phyloP scores from a whole-genome alignment of 2,113 vertebrate genomes.

The Psammodynastes pulverulentus region DNA sequence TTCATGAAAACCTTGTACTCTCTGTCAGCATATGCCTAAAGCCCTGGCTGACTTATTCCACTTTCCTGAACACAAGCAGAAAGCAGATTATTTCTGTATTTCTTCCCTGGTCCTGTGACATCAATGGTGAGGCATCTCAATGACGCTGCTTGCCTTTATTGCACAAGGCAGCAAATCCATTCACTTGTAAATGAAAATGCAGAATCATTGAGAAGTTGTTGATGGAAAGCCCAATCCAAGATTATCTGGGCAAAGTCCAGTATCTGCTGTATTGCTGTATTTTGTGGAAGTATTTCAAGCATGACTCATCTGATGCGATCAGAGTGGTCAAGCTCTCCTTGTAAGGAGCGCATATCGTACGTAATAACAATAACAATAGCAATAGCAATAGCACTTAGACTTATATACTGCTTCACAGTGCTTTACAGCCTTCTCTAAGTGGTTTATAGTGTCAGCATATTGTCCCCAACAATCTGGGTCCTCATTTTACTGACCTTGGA shows the following conservation, averaged over 20 bases:
- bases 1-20: not conserved
- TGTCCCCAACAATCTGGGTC: not conserved
- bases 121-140: not conserved
- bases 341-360: not conserved
- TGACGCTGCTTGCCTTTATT: slow-evolving; percentile 2
- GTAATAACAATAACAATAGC: not conserved
- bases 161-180: slow-evolving; percentile 1
- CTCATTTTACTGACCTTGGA: not conserved
- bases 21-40: not conserved
- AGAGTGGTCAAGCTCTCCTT: slow-evolving; percentile 17
- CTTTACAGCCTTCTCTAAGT: not conserved
- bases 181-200: slow-evolving; percentile 19
- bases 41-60: slow-evolving; percentile 2
- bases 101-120: not conserved
- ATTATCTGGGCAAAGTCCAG: slow-evolving; percentile 7
- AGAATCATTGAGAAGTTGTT: slow-evolving; percentile 5
- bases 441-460: not conserved
- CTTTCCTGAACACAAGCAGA: not conserved
- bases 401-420: not conserved
- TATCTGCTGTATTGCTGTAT: slow-evolving; percentile 7
- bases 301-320: slow-evolving; percentile 15
- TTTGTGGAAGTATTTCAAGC: slow-evolving; percentile 38
- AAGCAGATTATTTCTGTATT: not conserved
- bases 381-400: not conserved
- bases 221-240: not conserved